phyloP scores from a whole-genome alignment of 2,113 vertebrate species.

The Thamnophis sirtalis region DNA sequence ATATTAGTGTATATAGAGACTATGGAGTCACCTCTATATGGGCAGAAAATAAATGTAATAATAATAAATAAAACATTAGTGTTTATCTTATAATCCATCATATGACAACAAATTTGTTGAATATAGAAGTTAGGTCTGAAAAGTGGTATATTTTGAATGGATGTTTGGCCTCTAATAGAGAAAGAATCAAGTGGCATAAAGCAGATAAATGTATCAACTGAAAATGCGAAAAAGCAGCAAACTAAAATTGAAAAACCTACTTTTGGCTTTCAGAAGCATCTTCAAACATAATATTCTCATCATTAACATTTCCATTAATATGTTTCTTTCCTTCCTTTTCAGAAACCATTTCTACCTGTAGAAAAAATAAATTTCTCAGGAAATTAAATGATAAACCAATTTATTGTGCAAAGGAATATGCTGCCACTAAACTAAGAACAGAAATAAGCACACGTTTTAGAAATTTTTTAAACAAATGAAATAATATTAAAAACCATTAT shows the following conservation, averaged over 20 bases:
- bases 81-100: background rate
- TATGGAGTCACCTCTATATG: background rate
- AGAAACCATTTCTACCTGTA: conserved; percentile 46
- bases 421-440: background rate
- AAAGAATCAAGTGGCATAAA: background rate
- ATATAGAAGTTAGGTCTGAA: background rate
- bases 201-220: background rate
- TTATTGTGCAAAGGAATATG: conserved; percentile 2
- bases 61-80: background rate
- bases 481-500: background rate
- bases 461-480: background rate
- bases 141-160: background rate
- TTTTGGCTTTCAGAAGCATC: conserved; percentile 9
- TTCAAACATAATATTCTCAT: background rate
- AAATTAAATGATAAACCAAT: conserved; percentile 9
- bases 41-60: background rate
- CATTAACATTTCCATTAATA: conserved; percentile 23
- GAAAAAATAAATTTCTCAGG: conserved; percentile 21
- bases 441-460: background rate
- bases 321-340: background rate
- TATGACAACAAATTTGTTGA: background rate
- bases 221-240: background rate
- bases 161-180: background rate
- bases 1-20: too few species aligned
- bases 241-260: conserved; percentile 34